Conservation (phyloP, 2,797 vertebrate species). For the Pogonophryne albipinna region DNA sequence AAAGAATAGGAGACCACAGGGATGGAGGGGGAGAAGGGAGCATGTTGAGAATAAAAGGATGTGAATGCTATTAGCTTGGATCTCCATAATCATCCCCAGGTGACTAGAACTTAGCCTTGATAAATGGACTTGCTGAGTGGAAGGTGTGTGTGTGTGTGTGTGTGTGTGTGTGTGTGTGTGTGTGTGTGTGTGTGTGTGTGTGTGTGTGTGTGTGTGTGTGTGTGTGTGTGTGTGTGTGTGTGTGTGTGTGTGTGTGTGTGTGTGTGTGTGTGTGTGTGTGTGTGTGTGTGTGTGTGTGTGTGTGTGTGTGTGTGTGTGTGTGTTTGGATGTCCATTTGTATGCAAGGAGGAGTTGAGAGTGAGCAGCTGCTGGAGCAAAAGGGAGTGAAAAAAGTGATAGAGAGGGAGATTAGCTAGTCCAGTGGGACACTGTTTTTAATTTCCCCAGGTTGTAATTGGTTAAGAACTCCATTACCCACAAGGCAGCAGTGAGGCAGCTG, state of each 20-base stretch:
- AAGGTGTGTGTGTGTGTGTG: slow-evolving; percentile 42
- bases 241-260: too few species aligned
- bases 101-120: slow-evolving; percentile 83
- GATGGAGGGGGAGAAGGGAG: slow-evolving; percentile 60
- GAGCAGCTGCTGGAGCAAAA: slow-evolving; percentile 71
- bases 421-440: slow-evolving; percentile 79
- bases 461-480: slow-evolving; percentile 83
- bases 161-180: too few species aligned
- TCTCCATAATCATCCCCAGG: slow-evolving; percentile 82
- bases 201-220: too few species aligned
- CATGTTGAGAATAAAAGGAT: slow-evolving; percentile 72
- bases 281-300: too few species aligned
- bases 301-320: too few species aligned
- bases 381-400: slow-evolving; percentile 58
- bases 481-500: slow-evolving; percentile 76
- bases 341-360: slow-evolving; percentile 55
- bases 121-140: slow-evolving; percentile 77
- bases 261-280: too few species aligned
- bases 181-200: too few species aligned
- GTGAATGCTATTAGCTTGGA: slow-evolving; percentile 78
- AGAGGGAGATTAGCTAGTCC: slow-evolving; percentile 72
- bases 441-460: slow-evolving; percentile 82
- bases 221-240: too few species aligned
- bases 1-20: slow-evolving; percentile 75
- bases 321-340: slow-evolving; percentile 49